Conservation (phyloP, 2,888 invertebrate species). For the Ophraella communa region DNA sequence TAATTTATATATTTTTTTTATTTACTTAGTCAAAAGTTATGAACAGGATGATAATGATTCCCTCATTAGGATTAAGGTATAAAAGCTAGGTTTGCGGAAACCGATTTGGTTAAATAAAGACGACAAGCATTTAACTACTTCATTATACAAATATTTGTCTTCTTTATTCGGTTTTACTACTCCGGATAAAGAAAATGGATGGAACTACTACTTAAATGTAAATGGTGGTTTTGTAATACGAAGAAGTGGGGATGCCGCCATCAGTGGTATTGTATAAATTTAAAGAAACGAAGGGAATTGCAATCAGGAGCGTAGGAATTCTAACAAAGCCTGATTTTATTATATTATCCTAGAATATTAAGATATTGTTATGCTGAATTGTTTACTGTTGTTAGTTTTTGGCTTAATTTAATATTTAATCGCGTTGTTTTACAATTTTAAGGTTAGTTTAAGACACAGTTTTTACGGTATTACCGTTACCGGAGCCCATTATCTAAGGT, state of each 20-base stretch:
- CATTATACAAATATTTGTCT: conserved; percentile 58
- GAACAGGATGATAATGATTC: conserved; percentile 33
- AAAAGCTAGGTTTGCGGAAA: conserved; percentile 3
- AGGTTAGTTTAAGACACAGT: no score
- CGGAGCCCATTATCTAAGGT: no score
- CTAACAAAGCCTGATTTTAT: neutral
- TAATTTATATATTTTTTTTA: neutral
- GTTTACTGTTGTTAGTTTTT: no score
- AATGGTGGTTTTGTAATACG: conserved; percentile 56
- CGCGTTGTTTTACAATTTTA: no score
- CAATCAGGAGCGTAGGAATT: neutral
- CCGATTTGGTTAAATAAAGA: conserved; percentile 5
- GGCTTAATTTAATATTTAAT: no score
- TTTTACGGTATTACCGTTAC: no score
- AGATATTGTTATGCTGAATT: no score
- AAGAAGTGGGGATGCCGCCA: conserved; percentile 51
- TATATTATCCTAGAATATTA: neutral
- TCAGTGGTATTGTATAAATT: conserved; percentile 49
- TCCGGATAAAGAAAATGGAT: conserved; percentile 31
- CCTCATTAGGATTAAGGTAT: conserved; percentile 33
- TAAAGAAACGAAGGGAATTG: no score
- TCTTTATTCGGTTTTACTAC: conserved; percentile 53
- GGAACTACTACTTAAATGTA: conserved; percentile 50
- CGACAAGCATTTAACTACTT: conserved; percentile 16
- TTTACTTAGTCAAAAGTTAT: conserved; percentile 13